Evolutionary conservation across 1,140 invertebrate species (phyloP), one percentile per base, ranked within the genome.

Genomic region (Tetranychus urticae): DNA sequence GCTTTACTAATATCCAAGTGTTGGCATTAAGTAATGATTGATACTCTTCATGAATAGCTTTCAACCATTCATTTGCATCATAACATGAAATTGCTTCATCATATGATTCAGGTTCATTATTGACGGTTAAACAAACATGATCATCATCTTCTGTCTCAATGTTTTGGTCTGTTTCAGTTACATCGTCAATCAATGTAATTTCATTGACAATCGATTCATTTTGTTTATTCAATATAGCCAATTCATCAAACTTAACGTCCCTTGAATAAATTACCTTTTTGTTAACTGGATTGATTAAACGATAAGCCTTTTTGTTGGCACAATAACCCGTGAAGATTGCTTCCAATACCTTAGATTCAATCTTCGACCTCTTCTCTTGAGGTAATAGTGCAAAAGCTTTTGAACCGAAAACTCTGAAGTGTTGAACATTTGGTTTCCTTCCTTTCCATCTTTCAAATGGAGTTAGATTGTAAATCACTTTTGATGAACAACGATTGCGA

Each of bases 391-490:
- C 61, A 42, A 57, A 65, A 37, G 37, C 52, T 37, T 23, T 56
- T n/a, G 56, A 62, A 37, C 63, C 61, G 50, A 62, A 63, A n/a
- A 59, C 57, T 14, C 56, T 36, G 5, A 66, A 31, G 13, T 66
- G 45, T 1, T 60, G 59, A 23, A 66, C 37, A 45, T 58, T 52
- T 2, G 58, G 54, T 58, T 60, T 47, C 37, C 57, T 46, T 34
- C 56, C 47, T 36, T 63, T 48, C 56, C 58, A 65, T 58, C 50
- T 7, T 47, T 66, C 62, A 46, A 31, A 75, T 59, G 57, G 61
- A n/a, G 42, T 62, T 14, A 56, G 3, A 34, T 34, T 34, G 4
- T 34, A 5, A 8, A 56, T 12, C 2, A 14, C 54, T 56, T 58
- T 58, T 2, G 37, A 33, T 6, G 57, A 10, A n/a, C 35, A 33